Base-by-base conservation (phyloP, 2,888 invertebrate genomes). In the Sepiola atlantica region DNA sequence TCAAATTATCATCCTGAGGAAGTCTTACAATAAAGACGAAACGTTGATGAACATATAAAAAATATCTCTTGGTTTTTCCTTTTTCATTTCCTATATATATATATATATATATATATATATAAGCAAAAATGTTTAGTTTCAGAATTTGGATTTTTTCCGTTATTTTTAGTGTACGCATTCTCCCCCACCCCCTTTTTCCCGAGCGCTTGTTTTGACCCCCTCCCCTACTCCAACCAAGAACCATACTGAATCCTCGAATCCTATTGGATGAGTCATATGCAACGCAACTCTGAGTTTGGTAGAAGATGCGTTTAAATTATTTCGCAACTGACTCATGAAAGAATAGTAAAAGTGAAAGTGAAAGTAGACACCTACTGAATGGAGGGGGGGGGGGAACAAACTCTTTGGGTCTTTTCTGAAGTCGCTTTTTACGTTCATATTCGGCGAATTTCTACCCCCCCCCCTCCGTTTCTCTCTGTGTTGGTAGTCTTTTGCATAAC, bases 241-340 rank as follows among this genome's bases (percentile, higher is more conserved):
- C n/a, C 14, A 32, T 77, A 77, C 77, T 16, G 32, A 77, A 77
- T 77, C 77, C 77, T 77, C 32, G 77, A 77, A 77, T 77, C 77
- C 77, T 77, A 77, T 77, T 77, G 77, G 77, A 77, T 77, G 77
- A 77, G 77, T 77, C 77, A 77, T 77, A n/a, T 77, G 77, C n/a
- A n/a, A 77, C 77, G 77, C 77, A 77, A 77, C 77, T 77, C 16
- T 2, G 77, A 77, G 77, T n/a, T 18, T 77, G 77, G 77, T 77
- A 77, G 77, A 10, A n/a, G 77, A 77, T 77, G 77, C n/a, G n/a
- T 77, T n/a, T n/a, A 77, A 77, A 77, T 77, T 77, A 77, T 77
- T 45, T 77, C n/a, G 77, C 77, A 77, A 77, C 77, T 77, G 77
- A 77, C 77, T 77, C 77, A 77, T n/a, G 77, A 28, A n/a, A 77